phyloP scores from a whole-genome alignment of 2,888 invertebrate genomes.

The Brachynemurus nebulosus region DNA sequence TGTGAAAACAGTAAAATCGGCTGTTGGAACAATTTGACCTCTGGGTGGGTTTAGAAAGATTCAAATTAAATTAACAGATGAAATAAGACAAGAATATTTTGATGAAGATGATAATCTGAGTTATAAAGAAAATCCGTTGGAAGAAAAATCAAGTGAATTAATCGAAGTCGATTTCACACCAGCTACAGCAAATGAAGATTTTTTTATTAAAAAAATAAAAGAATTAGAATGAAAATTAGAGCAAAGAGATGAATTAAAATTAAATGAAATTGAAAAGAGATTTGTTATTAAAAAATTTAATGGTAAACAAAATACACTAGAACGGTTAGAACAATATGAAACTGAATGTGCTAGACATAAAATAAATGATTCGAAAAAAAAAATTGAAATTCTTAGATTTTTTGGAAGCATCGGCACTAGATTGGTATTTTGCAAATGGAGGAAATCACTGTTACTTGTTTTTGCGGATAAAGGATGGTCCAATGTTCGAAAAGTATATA shows the following conservation, averaged over 20 bases:
- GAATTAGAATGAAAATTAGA: constrained; percentile 6
- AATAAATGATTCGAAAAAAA: no score
- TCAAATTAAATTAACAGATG: no score
- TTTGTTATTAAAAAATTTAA: constrained; percentile 8
- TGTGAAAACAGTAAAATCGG: no score
- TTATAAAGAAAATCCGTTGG: constrained; percentile 2
- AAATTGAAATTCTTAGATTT: no score
- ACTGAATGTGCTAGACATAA: no score
- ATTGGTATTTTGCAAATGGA: no score
- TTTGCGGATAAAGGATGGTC: constrained; percentile 10
- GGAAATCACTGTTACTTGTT: no score
- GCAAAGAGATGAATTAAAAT: constrained; percentile 2
- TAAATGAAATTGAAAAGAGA: constrained; percentile 5
- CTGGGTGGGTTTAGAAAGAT: no score
- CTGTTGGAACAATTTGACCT: no score
- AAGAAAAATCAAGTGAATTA: neutral
- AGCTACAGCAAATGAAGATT: neutral
- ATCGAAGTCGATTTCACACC: neutral
- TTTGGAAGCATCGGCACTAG: no score
- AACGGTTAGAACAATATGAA: constrained; percentile 7
- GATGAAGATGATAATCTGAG: constrained; percentile 6
- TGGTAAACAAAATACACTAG: constrained; percentile 4
- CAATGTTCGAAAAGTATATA: constrained; percentile 8
- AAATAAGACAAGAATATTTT: no score
- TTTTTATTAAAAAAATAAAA: constrained; percentile 6